Evolutionary conservation across 2,888 invertebrate genomes (phyloP).

Genomic region (Aphrophora alni): DNA sequence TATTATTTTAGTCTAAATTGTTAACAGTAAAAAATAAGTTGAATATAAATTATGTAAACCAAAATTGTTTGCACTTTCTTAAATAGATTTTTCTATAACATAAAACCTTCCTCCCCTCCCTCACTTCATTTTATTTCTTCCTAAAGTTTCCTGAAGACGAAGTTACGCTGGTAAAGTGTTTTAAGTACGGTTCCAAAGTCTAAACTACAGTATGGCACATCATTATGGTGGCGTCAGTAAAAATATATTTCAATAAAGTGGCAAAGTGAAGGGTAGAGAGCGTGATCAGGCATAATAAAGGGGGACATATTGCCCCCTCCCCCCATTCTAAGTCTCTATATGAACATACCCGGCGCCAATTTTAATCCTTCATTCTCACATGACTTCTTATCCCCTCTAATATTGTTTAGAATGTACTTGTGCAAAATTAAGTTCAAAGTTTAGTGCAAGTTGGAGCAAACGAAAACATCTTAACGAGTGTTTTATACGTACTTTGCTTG

Average conservation of each 20-base stretch:
- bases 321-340: not conserved
- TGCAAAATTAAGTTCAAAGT: not conserved
- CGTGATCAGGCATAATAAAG: slow-evolving; percentile 9
- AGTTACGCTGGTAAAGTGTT: too few relatives aligned
- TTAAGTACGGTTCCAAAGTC: too few relatives aligned
- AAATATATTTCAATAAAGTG: slow-evolving; percentile 9
- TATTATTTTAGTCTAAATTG: too few relatives aligned
- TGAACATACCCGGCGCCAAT: not conserved
- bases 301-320: not conserved
- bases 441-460: not conserved
- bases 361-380: slow-evolving; percentile 2
- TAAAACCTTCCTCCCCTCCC: too few relatives aligned
- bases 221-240: not conserved
- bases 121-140: too few relatives aligned
- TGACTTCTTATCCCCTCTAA: not conserved
- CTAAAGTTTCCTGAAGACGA: too few relatives aligned
- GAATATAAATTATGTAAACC: too few relatives aligned
- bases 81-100: too few relatives aligned
- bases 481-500: not conserved
- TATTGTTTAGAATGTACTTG: not conserved
- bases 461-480: not conserved
- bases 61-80: too few relatives aligned
- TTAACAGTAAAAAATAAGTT: too few relatives aligned
- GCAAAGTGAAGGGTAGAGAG: not conserved
- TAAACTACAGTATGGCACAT: not conserved